Percentiles rank a stretch among this genome's conserved stretches.
phyloP scores from a whole-genome alignment of 2,113 vertebrate species.

The Ammodramus savannarum region DNA sequence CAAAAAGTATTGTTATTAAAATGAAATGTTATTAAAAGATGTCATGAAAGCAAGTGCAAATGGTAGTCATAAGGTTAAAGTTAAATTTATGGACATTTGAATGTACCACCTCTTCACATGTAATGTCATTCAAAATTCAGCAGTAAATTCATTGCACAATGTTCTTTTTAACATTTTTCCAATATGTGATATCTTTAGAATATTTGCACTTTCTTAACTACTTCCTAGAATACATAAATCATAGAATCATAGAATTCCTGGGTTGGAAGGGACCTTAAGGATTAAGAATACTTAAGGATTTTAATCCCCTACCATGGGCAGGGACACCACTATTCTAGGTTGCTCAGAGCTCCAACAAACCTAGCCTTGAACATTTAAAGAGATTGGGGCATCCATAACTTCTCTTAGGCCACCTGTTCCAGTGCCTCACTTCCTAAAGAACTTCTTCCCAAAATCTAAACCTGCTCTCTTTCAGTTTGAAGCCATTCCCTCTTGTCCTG shows the following conservation, averaged over 20 bases:
- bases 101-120: not conserved
- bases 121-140: not conserved
- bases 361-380: not conserved
- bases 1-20: not conserved
- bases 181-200: not conserved
- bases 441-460: not conserved
- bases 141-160: not conserved
- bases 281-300: not conserved
- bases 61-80: not conserved
- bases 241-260: not conserved
- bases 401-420: not conserved
- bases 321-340: not conserved
- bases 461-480: not conserved
- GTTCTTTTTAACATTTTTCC: not conserved
- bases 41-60: not conserved
- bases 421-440: not conserved
- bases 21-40: not conserved
- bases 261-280: not conserved
- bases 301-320: not conserved
- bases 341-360: not conserved
- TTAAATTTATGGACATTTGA: not conserved
- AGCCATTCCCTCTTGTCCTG: not conserved
- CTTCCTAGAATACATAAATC: not conserved
- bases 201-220: not conserved
- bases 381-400: not conserved